Conservation (phyloP, 2,797 vertebrate species). For the Enteromius unitaeniatus region DNA sequence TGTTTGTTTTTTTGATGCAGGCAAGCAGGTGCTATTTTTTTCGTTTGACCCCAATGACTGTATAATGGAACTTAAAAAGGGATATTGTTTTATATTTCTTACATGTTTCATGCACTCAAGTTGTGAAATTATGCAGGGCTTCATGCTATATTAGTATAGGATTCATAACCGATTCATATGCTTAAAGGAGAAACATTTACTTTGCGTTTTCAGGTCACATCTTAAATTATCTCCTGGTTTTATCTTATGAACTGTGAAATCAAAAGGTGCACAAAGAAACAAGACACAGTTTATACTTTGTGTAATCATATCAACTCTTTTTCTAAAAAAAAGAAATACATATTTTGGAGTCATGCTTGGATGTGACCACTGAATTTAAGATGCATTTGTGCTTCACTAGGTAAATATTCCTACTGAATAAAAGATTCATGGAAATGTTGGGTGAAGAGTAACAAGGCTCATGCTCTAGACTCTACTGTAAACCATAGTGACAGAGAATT, state of each 20-base stretch:
- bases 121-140: constrained; percentile 29
- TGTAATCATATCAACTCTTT: constrained; percentile 2
- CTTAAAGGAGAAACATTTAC: constrained; percentile 57
- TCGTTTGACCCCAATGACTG: background rate
- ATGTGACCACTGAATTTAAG: constrained; percentile 40
- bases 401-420: constrained; percentile 6
- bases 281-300: constrained; percentile 26
- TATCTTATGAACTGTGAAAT: constrained; percentile 59
- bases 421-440: constrained; percentile 32
- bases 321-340: background rate
- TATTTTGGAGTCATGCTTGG: background rate
- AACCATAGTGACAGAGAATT: background rate
- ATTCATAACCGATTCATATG: constrained; percentile 54
- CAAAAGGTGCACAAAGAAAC: constrained; percentile 40
- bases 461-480: constrained; percentile 13
- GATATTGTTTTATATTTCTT: constrained; percentile 30
- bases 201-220: constrained; percentile 48
- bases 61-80: constrained; percentile 14
- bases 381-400: constrained; percentile 34
- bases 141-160: constrained; percentile 51
- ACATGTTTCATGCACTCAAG: constrained; percentile 46
- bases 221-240: constrained; percentile 51
- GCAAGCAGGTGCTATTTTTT: constrained; percentile 30
- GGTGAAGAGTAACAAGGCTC: constrained; percentile 18
- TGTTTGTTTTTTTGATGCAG: constrained; percentile 23